phyloP scores from a whole-genome alignment of 2,113 vertebrate species.

The Strix aluco region DNA sequence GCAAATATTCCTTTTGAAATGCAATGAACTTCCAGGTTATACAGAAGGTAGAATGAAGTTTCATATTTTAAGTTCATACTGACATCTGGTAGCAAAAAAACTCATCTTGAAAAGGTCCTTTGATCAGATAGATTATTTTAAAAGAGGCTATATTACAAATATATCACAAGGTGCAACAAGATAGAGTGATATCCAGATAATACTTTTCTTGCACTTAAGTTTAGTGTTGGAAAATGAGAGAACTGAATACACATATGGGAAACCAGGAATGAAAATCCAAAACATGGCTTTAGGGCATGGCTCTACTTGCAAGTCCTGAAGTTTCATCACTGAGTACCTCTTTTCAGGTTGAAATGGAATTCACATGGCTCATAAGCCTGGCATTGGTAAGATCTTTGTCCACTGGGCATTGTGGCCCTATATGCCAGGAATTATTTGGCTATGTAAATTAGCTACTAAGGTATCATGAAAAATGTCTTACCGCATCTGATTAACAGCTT shows the following conservation, averaged over 20 bases:
- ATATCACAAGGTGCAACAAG: neutral
- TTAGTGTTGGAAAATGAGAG: neutral
- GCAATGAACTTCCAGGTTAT: neutral
- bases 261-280: neutral
- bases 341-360: neutral
- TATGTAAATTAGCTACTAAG: neutral
- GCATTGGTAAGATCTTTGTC: neutral
- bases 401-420: neutral
- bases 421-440: neutral
- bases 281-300: neutral
- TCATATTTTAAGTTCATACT: neutral
- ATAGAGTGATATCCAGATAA: neutral
- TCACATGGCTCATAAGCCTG: neutral
- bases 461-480: constrained; percentile 38
- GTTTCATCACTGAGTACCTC: neutral
- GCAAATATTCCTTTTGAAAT: neutral
- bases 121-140: neutral
- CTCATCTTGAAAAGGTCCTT: neutral
- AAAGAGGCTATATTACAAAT: neutral
- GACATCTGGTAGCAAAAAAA: neutral
- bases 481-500: constrained; percentile 86
- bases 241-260: neutral
- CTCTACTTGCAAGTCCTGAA: neutral
- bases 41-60: neutral
- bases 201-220: neutral